Base-by-base conservation (phyloP, 2,113 vertebrate species). In the Hemichromis elongatus region DNA sequence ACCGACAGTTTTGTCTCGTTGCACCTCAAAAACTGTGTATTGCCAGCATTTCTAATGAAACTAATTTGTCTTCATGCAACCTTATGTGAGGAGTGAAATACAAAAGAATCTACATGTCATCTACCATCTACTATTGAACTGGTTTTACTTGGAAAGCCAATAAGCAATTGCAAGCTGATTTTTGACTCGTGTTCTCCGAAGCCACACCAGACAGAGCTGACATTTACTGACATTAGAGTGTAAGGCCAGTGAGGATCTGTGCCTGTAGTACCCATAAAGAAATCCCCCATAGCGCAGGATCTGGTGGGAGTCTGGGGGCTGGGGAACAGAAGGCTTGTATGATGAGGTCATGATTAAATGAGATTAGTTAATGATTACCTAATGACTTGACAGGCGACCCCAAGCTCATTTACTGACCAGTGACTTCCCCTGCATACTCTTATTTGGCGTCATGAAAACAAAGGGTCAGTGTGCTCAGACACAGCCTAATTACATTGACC, bases 331-430 rank as follows among this genome's bases (percentile, higher is more conserved):
- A 5, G 61, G 21, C 68, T 13, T 14, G 8, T 18, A 10, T 30
- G 84, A 92, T 90, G 94, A 94, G 93, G 83, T 91, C 92, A 94
- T 66, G 91, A 92, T 91, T 89, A 86, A 93, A 94, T 92, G 78
- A 92, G 89, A 94, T 91, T 86, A 94, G 87, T 88, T 91, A 92
- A 92, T 89, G 86, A 93, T 88, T 81, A 79, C 79, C 84, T 92
- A 94, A 93, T 79, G 92, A 93, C 59, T 84, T 30, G 90, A 90
- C 93, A 79, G 88, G 88, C 87, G 75, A 90, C 90, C 93, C 89
- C 80, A 9, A 91, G 88, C 89, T 92, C 86, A 53, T 89, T 92
- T 82, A 81, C 77, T 85, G 88, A 90, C 90, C 89, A 63, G 50
- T 82, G 90, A 91, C 94, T 93, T 92, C 94, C 91, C 79, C 86